Percentiles rank a stretch among this genome's conserved stretches.
Conservation (phyloP, 2,113 vertebrate genomes). For the Gavia stellata region DNA sequence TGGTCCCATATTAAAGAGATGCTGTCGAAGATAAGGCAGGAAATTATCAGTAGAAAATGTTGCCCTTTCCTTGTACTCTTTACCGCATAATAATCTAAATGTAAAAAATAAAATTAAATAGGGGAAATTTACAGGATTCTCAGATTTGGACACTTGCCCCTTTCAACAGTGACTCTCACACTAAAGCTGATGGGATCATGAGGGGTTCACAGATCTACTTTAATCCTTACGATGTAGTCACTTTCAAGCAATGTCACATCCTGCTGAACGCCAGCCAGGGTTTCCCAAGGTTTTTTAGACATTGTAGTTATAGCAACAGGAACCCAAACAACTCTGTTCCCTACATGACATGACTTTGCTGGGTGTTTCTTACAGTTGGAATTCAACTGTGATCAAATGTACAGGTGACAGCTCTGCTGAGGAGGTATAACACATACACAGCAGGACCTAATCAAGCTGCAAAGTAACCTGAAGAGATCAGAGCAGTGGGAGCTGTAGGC, state of each 20-base stretch:
- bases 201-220: background rate
- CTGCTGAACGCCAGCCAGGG: background rate
- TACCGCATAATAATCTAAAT: constrained; percentile 21
- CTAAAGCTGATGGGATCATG: background rate
- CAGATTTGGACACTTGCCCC: background rate
- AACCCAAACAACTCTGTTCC: constrained; percentile 30
- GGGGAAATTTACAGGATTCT: background rate
- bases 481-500: background rate
- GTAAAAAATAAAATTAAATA: constrained; percentile 49
- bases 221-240: background rate
- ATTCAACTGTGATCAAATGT: constrained; percentile 30
- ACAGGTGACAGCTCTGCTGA: constrained; percentile 15
- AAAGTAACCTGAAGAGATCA: constrained; percentile 26
- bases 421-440: constrained; percentile 21
- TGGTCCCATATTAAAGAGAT: background rate
- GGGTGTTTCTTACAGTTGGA: constrained; percentile 30
- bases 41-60: constrained; percentile 48
- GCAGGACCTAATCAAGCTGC: constrained; percentile 26
- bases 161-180: background rate
- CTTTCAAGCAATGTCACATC: background rate
- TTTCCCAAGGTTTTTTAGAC: constrained; percentile 35
- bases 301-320: constrained; percentile 15
- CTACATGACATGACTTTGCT: background rate
- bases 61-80: constrained; percentile 29
- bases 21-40: constrained; percentile 31